Base-by-base conservation (phyloP, 2,888 invertebrate genomes). In the Altica lythri region DNA sequence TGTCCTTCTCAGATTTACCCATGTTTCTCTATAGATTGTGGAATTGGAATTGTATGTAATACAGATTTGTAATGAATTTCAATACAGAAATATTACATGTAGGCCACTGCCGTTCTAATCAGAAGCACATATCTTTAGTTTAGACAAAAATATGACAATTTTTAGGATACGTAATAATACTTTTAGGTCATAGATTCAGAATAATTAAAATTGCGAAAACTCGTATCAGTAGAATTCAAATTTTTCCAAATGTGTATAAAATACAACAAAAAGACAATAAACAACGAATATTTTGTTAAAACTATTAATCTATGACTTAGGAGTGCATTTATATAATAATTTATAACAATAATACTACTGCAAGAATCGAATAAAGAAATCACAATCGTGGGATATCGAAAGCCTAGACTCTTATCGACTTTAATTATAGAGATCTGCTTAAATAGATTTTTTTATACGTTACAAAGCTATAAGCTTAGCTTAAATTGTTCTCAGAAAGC, bases 91-190 rank as follows among this genome's bases (percentile, higher is more conserved):
- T 32, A 30, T 55, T 46, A 59, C 65, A 64, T 62, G 66, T 72
- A 72, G 72, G 74, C 73, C 74, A 75, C 75, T 74, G 75, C 75
- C 75, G 68, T 32, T 62, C 44, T 44, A 58, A 57, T 56, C 46
- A 60, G 53, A 60, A 63, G 66, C 69, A 69, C 72, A 73, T 71
- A 72, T 72, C 69, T 65, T 66, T 69, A 64, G 63, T 64, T 62
- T 63, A 64, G 61, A 52, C 53, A 47, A 51, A 16, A 29, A 17
- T 17, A 49, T 25, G 40, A 48, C 17, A 47, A 12, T 30, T 38
- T 49, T 14, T 4, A 13, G 14, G 18, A 32, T 18, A 16, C n/a
- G n/a, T n/a, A n/a, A n/a, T n/a, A n/a, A n/a, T n/a, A n/a, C n/a
- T n/a, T n/a, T n/a, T n/a, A n/a, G n/a, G n/a, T n/a, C n/a, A n/a